Evolutionary conservation across 2,113 vertebrate species (phyloP).

Genomic region (Macrotis lagotis): DNA sequence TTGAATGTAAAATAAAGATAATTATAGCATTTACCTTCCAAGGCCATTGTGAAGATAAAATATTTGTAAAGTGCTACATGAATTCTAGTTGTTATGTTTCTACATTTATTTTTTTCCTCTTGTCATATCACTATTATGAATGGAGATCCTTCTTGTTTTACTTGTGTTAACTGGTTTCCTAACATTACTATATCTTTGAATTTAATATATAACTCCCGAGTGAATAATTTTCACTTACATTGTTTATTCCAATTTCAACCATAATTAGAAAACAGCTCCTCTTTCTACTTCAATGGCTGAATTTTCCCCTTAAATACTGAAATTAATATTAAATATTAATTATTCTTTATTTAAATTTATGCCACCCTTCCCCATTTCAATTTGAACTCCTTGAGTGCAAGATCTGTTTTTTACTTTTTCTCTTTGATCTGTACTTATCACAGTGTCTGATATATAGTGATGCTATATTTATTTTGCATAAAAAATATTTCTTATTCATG

Average conservation of each 20-base stretch:
- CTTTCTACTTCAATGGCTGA: neutral
- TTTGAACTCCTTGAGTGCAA: too few species aligned
- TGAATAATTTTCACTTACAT: neutral
- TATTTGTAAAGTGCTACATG: neutral
- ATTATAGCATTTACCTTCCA: neutral
- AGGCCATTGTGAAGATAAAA: neutral
- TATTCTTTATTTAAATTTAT: too few species aligned
- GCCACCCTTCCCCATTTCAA: too few species aligned
- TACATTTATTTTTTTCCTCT: neutral
- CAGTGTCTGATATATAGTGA: too few species aligned
- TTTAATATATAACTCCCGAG: neutral
- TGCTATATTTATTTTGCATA: neutral
- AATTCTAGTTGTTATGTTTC: neutral
- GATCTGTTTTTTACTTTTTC: too few species aligned
- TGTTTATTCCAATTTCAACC: neutral
- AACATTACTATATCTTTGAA: neutral
- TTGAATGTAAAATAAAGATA: neutral
- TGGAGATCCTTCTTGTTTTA: neutral
- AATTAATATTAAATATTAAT: too few species aligned
- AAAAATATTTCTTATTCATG: neutral
- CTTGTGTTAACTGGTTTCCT: neutral
- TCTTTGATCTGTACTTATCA: too few species aligned
- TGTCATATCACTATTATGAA: neutral
- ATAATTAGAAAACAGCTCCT: neutral
- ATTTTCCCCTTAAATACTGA: neutral